Evolutionary conservation across 2,888 invertebrate species (phyloP).

Genomic region (Teinopalpus imperialis): DNA sequence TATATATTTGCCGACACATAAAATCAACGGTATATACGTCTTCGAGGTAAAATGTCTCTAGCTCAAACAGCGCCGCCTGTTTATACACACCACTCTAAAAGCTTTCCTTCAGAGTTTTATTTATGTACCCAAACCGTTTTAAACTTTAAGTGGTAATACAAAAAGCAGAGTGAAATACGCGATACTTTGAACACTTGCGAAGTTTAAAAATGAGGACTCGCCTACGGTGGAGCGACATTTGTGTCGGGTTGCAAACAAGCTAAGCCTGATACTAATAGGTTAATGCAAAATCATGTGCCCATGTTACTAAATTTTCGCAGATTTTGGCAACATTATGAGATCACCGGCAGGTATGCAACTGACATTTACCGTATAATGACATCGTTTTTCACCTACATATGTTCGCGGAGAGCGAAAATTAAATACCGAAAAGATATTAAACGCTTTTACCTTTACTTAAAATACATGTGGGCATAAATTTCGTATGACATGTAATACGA

Average conservation of each 20-base stretch:
- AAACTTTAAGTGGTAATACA: conserved; percentile 39
- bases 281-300: background rate
- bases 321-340: conserved; percentile 24
- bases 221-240: conserved; percentile 13
- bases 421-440: conserved; percentile 28
- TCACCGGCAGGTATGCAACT: conserved; percentile 21
- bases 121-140: conserved; percentile 45
- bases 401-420: conserved; percentile 29
- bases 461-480: conserved; percentile 32
- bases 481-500: conserved; percentile 30
- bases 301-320: background rate
- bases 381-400: conserved; percentile 26
- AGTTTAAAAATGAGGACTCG: conserved; percentile 27
- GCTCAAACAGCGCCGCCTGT: conserved; percentile 46
- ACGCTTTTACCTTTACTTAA: conserved; percentile 28
- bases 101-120: conserved; percentile 44
- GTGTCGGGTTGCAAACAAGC: conserved; percentile 14
- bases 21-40: conserved; percentile 35
- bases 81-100: conserved; percentile 46
- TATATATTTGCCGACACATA: conserved; percentile 30
- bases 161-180: conserved; percentile 33
- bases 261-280: conserved; percentile 2
- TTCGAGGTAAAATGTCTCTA: conserved; percentile 40
- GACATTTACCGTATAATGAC: conserved; percentile 28
- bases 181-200: conserved; percentile 34